These are phyloP conservation scores for Orbicella faveolata DNA, from an alignment of 64 coral and sea anemone species.

Conservation along the genomic window DNA sequence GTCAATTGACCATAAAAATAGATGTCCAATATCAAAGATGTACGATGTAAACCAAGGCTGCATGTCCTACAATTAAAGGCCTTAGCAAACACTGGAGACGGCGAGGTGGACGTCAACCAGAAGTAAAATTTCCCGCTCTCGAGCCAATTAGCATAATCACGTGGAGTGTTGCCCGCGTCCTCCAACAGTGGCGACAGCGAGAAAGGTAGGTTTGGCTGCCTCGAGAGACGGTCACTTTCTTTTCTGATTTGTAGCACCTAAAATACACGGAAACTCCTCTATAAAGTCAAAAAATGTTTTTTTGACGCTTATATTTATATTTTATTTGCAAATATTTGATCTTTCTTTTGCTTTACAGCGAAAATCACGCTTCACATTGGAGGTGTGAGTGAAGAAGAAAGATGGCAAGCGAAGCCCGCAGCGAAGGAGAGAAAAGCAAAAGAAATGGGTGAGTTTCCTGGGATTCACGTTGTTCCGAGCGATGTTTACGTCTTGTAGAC, in stretches of 20 bases:
- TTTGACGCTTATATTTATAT: neutral
- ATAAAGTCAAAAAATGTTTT: neutral
- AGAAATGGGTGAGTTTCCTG: conserved; percentile 22
- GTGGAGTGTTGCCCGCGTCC: neutral
- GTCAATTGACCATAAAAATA: no score
- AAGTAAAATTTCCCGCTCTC: conserved; percentile 2
- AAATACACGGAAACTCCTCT: neutral
- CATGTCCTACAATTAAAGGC: no score
- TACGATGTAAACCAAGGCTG: no score
- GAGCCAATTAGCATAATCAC: conserved; percentile 10
- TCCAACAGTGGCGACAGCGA: neutral
- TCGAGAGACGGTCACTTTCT: conserved; percentile 6
- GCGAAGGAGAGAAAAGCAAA: conserved; percentile 29
- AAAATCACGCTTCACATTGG: no score
- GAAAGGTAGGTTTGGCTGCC: conserved; percentile 9
- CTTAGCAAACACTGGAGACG: neutral
- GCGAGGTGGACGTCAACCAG: conserved; percentile 8
- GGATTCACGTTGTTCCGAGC: neutral
- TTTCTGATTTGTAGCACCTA: neutral
- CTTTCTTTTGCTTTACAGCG: neutral
- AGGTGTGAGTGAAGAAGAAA: neutral
- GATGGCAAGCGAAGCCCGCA: no score
- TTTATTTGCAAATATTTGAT: conserved; percentile 9
- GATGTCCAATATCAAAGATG: no score
- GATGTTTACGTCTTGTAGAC: neutral